Base-by-base conservation (phyloP, 2,113 vertebrate genomes). In the Neomonachus schauinslandi region DNA sequence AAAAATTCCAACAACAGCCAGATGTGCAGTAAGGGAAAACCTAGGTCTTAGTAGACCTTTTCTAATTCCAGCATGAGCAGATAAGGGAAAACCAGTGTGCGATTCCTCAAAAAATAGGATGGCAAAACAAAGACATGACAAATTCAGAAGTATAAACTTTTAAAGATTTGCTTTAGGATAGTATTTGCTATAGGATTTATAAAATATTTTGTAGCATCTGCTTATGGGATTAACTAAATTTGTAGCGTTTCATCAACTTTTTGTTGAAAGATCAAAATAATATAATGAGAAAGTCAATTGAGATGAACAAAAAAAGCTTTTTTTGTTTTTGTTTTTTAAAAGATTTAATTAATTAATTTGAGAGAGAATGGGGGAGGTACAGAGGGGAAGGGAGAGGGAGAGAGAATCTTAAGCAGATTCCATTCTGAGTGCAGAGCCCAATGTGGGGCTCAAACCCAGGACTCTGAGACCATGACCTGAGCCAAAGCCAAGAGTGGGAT, bases 141-240 rank as follows among this genome's bases (percentile, higher is more conserved):
- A 84, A 88, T n/a, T 63, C 10, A 61, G 16, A 79, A 89, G 46
- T 28, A 69, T 5, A 46, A 11, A 24, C 2, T 65, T 83, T 42
- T 72, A 18, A 81, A 95, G 16, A 74, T 80, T 87, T 94, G 46
- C n/a, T 84, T 4, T 74, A 87, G 36, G n/a, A 67, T 57, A 72
- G 95, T 11, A 83, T 80, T 89, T 95, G 46, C 49, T 84, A 4
- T 74, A 83, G 28, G n/a, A 72, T 63, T 76, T 92, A 55, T 10
- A 87, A 87, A 72, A 19, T 28, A 91, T 92, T 92, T 90, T n/a
- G 84, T 83, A 81, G 33, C 42, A 65, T 95, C 55, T 84, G 9
- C 76, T 88, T 74, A 65, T 80, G 61, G 21, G 12, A 94, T 97
- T 91, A 87, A 63, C 18, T 94, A 33, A 95, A 79, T 95, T 80